These are phyloP conservation scores for Eulithis prunata DNA, from an alignment of 2,888 invertebrate genomes.

Conservation along the genomic window DNA sequence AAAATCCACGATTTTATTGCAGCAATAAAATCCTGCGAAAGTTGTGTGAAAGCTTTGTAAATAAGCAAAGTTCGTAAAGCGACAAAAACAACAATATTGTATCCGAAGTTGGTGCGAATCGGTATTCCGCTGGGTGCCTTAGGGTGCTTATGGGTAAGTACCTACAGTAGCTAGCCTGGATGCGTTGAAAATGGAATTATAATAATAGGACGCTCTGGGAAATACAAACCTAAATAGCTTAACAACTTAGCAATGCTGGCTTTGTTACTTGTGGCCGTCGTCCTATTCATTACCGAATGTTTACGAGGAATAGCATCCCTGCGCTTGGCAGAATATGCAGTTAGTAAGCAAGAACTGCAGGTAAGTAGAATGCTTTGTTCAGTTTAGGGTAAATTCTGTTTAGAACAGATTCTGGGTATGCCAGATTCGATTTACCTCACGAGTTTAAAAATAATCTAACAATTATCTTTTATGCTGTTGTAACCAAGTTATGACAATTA, in stretches of 20 bases:
- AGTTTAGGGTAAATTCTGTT: no score
- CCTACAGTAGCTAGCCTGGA: not conserved
- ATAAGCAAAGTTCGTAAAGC: conserved; percentile 50
- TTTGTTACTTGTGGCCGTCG: not conserved
- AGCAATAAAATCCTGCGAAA: conserved; percentile 40
- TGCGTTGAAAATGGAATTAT: conserved; percentile 7
- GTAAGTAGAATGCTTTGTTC: not conserved
- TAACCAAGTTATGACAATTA: no score
- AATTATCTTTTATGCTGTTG: no score
- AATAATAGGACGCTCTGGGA: conserved; percentile 2
- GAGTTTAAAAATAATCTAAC: no score
- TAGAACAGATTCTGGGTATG: no score
- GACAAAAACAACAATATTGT: conserved; percentile 41
- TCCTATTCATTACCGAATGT: not conserved
- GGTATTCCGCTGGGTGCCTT: conserved; percentile 24
- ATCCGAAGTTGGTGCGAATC: conserved; percentile 30
- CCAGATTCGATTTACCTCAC: no score
- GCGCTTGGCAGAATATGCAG: not conserved
- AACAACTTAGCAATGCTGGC: conserved; percentile 1
- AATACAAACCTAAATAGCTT: not conserved
- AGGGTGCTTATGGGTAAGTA: conserved; percentile 20
- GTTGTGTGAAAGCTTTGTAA: conserved; percentile 50
- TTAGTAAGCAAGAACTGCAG: not conserved
- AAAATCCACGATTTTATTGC: conserved; percentile 39
- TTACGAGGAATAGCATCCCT: not conserved